Evolutionary conservation across 2,888 invertebrate species (phyloP).

Genomic region (Cacoxenus indagator): DNA sequence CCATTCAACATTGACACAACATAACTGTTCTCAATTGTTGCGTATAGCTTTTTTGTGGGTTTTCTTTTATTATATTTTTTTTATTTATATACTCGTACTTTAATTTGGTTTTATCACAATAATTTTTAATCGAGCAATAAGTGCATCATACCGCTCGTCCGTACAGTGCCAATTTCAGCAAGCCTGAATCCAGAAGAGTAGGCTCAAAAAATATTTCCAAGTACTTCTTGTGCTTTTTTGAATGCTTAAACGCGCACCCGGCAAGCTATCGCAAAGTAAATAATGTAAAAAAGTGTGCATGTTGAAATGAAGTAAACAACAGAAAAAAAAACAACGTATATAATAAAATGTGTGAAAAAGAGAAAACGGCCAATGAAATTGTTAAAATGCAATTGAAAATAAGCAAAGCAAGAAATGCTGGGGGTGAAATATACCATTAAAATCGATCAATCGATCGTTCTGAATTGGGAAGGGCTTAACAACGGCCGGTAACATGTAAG

Average conservation of each 20-base stretch:
- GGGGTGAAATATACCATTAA: slow-evolving; percentile 21
- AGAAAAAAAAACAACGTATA: not conserved
- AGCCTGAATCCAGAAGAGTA: no score
- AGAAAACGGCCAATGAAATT: not conserved
- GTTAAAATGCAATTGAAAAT: slow-evolving; percentile 43
- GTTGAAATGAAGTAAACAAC: not conserved
- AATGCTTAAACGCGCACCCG: no score
- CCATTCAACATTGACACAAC: no score
- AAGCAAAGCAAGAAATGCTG: slow-evolving; percentile 47
- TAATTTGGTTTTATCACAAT: not conserved
- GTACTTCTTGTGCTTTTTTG: no score
- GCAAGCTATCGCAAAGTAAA: slow-evolving; percentile 8
- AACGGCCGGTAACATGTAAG: not conserved
- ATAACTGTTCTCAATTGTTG: no score
- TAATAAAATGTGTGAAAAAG: slow-evolving; percentile 18
- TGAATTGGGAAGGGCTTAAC: slow-evolving; percentile 20
- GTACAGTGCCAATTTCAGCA: no score
- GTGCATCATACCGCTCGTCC: no score
- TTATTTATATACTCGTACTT: not conserved
- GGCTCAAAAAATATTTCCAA: no score
- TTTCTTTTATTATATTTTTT: not conserved
- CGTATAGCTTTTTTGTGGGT: no score
- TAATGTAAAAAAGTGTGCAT: slow-evolving; percentile 11
- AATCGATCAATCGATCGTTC: slow-evolving; percentile 48
- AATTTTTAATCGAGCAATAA: not conserved